Base-by-base conservation (phyloP, 2,888 invertebrate genomes). In the Phalangium opilio region DNA sequence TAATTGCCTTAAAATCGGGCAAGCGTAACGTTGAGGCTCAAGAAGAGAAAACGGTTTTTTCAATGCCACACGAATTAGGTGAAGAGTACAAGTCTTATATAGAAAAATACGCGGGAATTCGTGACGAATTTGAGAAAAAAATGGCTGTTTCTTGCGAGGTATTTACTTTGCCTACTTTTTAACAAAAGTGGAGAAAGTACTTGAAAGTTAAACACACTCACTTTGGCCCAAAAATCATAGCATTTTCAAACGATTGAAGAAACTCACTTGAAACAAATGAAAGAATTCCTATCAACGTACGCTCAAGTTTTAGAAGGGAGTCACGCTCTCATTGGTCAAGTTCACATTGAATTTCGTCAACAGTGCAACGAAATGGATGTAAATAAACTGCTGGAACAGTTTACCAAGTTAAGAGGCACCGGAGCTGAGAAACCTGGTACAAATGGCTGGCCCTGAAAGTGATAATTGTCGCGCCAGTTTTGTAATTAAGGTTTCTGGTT, bases 241-340 rank as follows among this genome's bases (percentile, higher is more conserved):
- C 82, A 85, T 65, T 95, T 93, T 65, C 93, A 95, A 74, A 87
- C 86, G 67, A 79, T 91, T 18, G 93, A 95, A 68, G 86, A 89
- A 62, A 78, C 81, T 48, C 91, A 93, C 69, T 70, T 93, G 57
- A 80, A 80, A 58, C 87, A 89, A 66, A 91, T 95, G 90, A 89
- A 89, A 64, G 85, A 89, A 61, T 93, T 93, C 74, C 75, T 93
- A 36, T 83, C 83, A 60, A 79, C 78, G 4, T 93, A 90, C 67
- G 79, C 84, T 51, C 82, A 85, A 61, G 77, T 87, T 52, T 75
- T 87, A 58, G 85, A 90, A 62, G 80, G 80, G 62, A 86, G 87
- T 64, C 87, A 90, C 68, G 84, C 83, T 59, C 77, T 86, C 63
- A 81, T 90, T 68, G 90, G 89, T 36, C 82, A 84, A 68, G 86